phyloP scores from a whole-genome alignment of 2,113 vertebrate genomes.

The Cochlearius cochlearius region DNA sequence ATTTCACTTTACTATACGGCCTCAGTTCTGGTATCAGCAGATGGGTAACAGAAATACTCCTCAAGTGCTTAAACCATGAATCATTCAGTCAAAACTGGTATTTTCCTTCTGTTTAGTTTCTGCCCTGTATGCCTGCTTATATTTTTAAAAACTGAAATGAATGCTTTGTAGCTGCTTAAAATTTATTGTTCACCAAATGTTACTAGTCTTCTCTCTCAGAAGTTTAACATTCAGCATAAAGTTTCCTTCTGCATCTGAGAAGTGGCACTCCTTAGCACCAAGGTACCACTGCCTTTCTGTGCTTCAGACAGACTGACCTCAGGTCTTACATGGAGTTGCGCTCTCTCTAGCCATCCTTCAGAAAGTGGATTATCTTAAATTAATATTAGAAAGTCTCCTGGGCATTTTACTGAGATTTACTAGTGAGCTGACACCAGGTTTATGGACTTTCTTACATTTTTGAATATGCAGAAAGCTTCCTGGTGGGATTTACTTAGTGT shows the following conservation, averaged over 20 bases:
- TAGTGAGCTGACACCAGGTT: background rate
- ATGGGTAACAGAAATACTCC: background rate
- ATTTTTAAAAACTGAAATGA: background rate
- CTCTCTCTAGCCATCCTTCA: background rate
- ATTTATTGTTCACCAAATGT: background rate
- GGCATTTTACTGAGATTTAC: background rate
- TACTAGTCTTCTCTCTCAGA: background rate
- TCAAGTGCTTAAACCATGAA: background rate
- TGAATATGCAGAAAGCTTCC: background rate
- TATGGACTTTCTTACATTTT: background rate
- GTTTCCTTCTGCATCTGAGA: background rate
- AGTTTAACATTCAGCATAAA: background rate
- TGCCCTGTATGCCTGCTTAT: background rate
- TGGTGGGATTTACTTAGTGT: background rate
- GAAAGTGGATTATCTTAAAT: background rate
- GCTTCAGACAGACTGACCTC: background rate
- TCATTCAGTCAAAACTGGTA: background rate
- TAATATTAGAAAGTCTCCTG: background rate
- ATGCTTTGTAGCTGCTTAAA: background rate
- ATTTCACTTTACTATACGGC: background rate
- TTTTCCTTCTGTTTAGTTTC: background rate
- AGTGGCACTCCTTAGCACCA: background rate
- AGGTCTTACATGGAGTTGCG: fast-evolving
- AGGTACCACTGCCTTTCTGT: background rate
- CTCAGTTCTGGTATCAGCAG: background rate